Evolutionary conservation across 23 tunicate genomes (phyloP).

Genomic region (Trididemnum nubilum): DNA sequence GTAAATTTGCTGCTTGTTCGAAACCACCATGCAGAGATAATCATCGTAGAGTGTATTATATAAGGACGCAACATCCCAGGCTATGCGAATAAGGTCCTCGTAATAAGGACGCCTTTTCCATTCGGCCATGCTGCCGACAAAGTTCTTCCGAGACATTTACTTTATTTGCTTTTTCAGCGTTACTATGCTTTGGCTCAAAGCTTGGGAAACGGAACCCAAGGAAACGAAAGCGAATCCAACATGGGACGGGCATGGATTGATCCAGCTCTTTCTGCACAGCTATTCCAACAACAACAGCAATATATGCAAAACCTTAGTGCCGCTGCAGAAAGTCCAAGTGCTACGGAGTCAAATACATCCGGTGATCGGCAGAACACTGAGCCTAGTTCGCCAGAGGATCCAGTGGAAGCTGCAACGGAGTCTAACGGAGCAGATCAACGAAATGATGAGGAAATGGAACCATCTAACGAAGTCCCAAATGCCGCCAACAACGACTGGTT

Average conservation of each 20-base stretch:
- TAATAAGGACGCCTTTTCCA: too few species aligned
- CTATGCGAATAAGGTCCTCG: too few species aligned
- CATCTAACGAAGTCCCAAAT: neutral
- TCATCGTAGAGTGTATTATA: too few species aligned
- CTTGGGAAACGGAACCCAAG: conserved; percentile 8
- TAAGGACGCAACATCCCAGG: too few species aligned
- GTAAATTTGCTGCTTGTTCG: too few species aligned
- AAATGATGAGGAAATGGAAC: neutral
- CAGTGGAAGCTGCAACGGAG: neutral
- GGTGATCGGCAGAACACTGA: neutral
- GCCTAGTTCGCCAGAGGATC: conserved; percentile 16
- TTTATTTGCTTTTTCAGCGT: neutral
- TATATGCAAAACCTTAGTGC: conserved; percentile 6
- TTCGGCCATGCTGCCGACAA: too few species aligned
- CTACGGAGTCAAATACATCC: neutral
- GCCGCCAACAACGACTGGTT: neutral
- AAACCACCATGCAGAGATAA: too few species aligned
- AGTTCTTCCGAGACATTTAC: too few species aligned
- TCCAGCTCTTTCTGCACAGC: conserved; percentile 19
- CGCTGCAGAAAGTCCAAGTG: neutral
- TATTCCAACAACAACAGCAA: conserved; percentile 47
- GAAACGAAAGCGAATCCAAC: neutral
- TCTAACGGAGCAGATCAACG: neutral
- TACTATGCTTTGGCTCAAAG: conserved; percentile 48
- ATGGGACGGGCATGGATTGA: neutral